phyloP scores from a whole-genome alignment of 2,113 vertebrate species.

The Sorex fumeus region DNA sequence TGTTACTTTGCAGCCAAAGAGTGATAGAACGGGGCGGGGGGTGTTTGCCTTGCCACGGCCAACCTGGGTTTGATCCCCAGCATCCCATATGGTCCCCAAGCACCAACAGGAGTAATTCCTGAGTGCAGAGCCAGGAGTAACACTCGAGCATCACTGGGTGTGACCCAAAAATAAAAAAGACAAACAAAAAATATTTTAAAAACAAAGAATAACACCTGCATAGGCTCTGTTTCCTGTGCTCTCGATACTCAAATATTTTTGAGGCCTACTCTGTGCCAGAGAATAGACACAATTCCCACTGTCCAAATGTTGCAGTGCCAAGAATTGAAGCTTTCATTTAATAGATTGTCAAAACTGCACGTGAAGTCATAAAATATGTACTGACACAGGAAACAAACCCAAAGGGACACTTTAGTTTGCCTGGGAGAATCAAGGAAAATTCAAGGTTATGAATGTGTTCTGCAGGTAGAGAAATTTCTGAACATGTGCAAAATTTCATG shows the following conservation, averaged over 20 bases:
- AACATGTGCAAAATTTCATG: background rate
- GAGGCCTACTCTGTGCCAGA: background rate
- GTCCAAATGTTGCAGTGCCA: background rate
- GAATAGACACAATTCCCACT: background rate
- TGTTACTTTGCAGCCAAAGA: background rate
- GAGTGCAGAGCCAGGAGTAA: no score
- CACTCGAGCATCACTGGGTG: no score
- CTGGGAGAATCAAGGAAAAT: background rate
- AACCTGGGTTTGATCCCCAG: no score
- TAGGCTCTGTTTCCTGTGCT: no score
- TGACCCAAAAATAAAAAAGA: no score
- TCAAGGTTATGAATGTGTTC: background rate
- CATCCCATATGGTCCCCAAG: no score
- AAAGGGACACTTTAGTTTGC: background rate
- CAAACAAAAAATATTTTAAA: no score
- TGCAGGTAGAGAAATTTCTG: background rate
- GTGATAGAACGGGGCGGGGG: no score
- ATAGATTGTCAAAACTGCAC: background rate
- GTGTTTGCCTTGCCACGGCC: no score
- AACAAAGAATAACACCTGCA: no score
- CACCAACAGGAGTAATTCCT: no score
- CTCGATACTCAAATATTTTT: background rate
- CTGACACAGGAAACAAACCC: background rate
- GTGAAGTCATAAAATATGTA: background rate
- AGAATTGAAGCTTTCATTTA: constrained; percentile 21